Percentiles rank a stretch among this genome's conserved stretches.
These are phyloP conservation scores for Labroides dimidiatus DNA, from an alignment of 2,797 vertebrate genomes.

Conservation along the genomic window DNA sequence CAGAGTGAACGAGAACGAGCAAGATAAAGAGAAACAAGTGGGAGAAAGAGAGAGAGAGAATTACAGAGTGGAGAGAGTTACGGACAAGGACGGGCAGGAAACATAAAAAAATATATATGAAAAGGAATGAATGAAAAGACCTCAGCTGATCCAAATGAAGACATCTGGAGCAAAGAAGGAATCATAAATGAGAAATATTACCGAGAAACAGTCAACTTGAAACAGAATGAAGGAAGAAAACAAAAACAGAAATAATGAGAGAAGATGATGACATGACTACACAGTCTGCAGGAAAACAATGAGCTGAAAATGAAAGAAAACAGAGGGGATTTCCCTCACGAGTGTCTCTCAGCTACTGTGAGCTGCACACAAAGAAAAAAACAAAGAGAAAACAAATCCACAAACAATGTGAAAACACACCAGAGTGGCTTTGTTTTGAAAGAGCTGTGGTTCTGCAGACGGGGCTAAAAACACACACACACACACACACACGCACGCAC, in stretches of 20 bases:
- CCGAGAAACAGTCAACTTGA: not conserved
- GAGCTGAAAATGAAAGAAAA: constrained; percentile 46
- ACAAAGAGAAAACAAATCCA: constrained; percentile 7
- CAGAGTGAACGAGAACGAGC: constrained; percentile 49
- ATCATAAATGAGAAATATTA: not conserved
- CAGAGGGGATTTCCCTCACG: constrained; percentile 42
- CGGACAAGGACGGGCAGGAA: constrained; percentile 8
- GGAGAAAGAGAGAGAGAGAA: constrained; percentile 15
- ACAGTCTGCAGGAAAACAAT: constrained; percentile 37
- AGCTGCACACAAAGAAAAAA: not conserved
- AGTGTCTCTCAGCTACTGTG: constrained; percentile 14
- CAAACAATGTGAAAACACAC: not conserved
- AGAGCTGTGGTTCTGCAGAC: constrained; percentile 15
- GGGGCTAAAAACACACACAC: not conserved
- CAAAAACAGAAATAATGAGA: constrained; percentile 42
- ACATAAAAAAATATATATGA: constrained; percentile 23
- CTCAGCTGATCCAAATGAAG: constrained; percentile 1
- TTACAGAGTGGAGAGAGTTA: constrained; percentile 21
- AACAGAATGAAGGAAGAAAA: constrained; percentile 10
- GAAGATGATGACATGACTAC: not conserved
- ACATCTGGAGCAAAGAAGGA: not conserved
- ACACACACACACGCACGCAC: too few species aligned
- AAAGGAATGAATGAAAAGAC: constrained; percentile 23
- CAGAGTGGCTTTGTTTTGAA: constrained; percentile 1
- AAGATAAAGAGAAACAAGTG: constrained; percentile 60